Percentiles rank a stretch among this genome's conserved stretches.
These are phyloP conservation scores for Penaeus indicus DNA, from an alignment of 1,140 invertebrate genomes.

Conservation along the genomic window DNA sequence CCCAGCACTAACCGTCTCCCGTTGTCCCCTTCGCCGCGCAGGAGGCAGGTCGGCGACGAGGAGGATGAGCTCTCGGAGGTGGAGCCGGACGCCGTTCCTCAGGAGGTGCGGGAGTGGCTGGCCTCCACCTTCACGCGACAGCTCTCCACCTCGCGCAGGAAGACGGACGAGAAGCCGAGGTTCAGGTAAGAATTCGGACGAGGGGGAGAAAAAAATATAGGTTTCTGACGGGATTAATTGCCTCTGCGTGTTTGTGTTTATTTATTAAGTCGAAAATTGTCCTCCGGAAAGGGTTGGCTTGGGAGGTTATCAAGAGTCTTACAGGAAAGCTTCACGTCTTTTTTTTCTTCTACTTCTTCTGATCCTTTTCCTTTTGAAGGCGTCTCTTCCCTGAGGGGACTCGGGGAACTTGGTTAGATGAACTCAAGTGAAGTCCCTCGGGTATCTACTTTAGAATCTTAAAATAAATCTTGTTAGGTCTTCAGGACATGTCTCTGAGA, in stretches of 20 bases:
- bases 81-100: constrained; percentile 94
- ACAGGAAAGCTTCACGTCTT: too few relatives aligned
- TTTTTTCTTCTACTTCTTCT: too few relatives aligned
- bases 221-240: constrained; percentile 73
- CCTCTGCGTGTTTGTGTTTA: constrained; percentile 78
- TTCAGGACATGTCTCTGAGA: too few relatives aligned
- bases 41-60: constrained; percentile 76
- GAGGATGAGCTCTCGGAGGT: constrained; percentile 95
- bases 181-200: constrained; percentile 58
- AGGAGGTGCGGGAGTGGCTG: constrained; percentile 96
- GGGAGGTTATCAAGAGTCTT: too few relatives aligned
- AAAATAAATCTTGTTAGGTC: too few relatives aligned
- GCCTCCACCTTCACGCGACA: constrained; percentile 97
- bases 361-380: too few relatives aligned
- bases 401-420: too few relatives aligned
- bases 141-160: constrained; percentile 79
- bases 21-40: constrained; percentile 2
- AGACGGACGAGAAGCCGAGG: constrained; percentile 81
- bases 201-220: background rate
- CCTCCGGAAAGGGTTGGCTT: background rate
- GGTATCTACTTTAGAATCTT: too few relatives aligned
- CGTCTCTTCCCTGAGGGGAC: too few relatives aligned
- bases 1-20: background rate
- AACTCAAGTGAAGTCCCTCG: too few relatives aligned
- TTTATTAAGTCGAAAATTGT: constrained; percentile 89